Evolutionary conservation across 2,113 vertebrate species (phyloP), one percentile per base, ranked within the genome.

Genomic region (Cariama cristata): DNA sequence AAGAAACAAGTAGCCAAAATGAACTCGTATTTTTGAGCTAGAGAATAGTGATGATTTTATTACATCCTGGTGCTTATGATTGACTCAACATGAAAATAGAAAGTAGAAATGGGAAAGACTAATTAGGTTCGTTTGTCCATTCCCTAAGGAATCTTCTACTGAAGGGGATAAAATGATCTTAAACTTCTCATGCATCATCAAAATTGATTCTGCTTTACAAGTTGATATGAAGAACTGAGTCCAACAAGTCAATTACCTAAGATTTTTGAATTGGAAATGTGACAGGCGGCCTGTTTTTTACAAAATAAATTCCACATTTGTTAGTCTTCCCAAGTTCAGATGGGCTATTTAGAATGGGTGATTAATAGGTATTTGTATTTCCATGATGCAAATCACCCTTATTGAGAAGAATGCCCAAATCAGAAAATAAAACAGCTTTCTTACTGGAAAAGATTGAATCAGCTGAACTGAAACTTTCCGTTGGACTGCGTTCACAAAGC

Each of bases 41-140:
- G 69, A 95, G 88, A 93, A 92, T 86, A 93, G 88, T 68, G 92
- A 95, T 92, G 88, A 96, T 97, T 95, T 96, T 95, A 95, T 92
- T 96, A 91, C 73, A 83, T 80, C 81, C 90, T 75, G 56, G 90
- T 96, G 84, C 84, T 87, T 93, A 72, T 79, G 86, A 93, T 77
- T 93, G 92, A 93, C 69, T 97, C 94, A 83, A 86, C 79, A 52
- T 77, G 64, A 94, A 92, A 95, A 91, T 23, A 94, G 77, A 94
- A 94, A 91, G 84, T 68, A 94, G 85, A 94, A 96, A 91, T 86
- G 85, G 77, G 79, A 93, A 96, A 88, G 62, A 95, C 85, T 94
- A 94, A 94, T 97, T 97, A 96, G 80, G 63, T 88, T 97, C 55
- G 91, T 95, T 93, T 90, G 88, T 92, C 95, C 68, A 20, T 93